Evolutionary conservation across 2,113 vertebrate species (phyloP).

Genomic region (Gallinago media): DNA sequence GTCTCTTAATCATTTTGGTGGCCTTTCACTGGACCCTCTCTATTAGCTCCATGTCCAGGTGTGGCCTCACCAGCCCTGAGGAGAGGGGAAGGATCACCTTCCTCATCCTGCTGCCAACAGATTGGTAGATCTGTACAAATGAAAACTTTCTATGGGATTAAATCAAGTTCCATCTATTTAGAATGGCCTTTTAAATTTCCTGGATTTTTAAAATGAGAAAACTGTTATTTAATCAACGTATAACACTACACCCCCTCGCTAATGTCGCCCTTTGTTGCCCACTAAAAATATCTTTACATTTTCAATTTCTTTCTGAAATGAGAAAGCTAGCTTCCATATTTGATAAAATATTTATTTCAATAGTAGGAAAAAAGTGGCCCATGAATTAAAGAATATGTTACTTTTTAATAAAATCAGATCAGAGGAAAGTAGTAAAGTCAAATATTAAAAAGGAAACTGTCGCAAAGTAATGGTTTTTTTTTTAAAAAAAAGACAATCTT

Average conservation of each 20-base stretch:
- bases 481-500: conserved; percentile 56
- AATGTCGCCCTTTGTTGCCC: not conserved
- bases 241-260: not conserved
- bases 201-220: not conserved
- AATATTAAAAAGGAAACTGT: conserved; percentile 44
- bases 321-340: not conserved
- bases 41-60: not conserved
- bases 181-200: not conserved
- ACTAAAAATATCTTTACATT: not conserved
- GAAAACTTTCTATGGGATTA: not conserved
- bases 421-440: conserved; percentile 43
- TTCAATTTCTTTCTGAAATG: not conserved
- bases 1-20: not conserved
- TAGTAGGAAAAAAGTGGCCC: not conserved
- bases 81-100: not conserved
- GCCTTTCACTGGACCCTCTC: not conserved
- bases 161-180: not conserved
- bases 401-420: conserved; percentile 51
- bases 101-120: not conserved
- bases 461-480: not conserved
- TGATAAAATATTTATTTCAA: conserved; percentile 33
- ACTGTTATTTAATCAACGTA: not conserved
- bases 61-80: not conserved
- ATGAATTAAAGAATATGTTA: conserved; percentile 11
- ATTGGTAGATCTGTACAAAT: not conserved